These are phyloP conservation scores for Hydrolagus affinis DNA, from an alignment of 2,113 vertebrate species.

Conservation along the genomic window DNA sequence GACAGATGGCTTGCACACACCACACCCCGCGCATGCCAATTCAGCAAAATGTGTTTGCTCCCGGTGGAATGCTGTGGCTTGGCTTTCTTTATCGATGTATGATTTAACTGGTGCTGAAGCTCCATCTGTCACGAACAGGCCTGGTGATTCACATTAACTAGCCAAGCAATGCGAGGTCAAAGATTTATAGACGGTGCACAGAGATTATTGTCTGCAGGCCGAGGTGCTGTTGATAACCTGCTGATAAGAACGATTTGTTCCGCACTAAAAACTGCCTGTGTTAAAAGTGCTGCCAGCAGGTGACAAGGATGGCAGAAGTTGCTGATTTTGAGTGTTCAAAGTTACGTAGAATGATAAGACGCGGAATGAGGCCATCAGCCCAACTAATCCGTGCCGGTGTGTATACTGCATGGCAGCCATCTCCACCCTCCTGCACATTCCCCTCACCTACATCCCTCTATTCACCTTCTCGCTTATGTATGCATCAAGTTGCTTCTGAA, in stretches of 20 bases:
- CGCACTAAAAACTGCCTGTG: neutral
- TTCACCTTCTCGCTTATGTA: no score
- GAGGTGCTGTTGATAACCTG: neutral
- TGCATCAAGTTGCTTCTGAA: no score
- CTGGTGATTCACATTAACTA: constrained; percentile 19
- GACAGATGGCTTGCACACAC: constrained; percentile 5
- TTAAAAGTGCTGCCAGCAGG: neutral
- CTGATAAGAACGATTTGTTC: constrained; percentile 17
- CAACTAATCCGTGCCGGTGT: no score
- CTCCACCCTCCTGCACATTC: no score
- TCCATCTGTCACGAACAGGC: constrained; percentile 25
- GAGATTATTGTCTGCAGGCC: constrained; percentile 24
- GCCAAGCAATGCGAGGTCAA: neutral
- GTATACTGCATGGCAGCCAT: no score
- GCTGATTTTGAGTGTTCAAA: no score
- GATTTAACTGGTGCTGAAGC: constrained; percentile 14
- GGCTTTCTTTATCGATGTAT: neutral
- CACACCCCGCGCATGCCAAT: constrained; percentile 20
- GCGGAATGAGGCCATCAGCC: no score
- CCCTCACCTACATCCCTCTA: no score
- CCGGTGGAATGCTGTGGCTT: neutral
- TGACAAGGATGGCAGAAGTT: neutral
- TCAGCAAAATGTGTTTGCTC: constrained; percentile 8
- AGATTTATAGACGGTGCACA: neutral
- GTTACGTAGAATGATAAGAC: neutral